These are phyloP conservation scores for Noctua comes DNA, from an alignment of 2,888 invertebrate genomes.

Conservation along the genomic window DNA sequence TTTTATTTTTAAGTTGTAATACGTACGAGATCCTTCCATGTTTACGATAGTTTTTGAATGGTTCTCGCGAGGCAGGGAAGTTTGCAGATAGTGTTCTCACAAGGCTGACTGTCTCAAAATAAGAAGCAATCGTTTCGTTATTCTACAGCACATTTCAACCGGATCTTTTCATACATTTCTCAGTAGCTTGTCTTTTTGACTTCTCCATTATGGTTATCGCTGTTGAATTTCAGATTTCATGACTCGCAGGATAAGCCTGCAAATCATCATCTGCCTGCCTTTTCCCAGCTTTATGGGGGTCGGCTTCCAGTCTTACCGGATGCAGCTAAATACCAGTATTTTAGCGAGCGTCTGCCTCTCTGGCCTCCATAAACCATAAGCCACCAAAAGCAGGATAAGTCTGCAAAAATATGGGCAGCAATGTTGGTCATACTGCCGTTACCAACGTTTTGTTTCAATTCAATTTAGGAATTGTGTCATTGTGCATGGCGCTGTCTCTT, in stretches of 20 bases:
- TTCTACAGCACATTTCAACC: neutral
- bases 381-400: no score
- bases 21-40: neutral
- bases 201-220: neutral
- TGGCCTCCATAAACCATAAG: neutral
- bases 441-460: no score
- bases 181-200: neutral
- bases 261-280: neutral
- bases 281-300: neutral
- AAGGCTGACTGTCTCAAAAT: neutral
- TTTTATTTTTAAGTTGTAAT: neutral
- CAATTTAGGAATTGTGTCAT: no score
- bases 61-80: neutral
- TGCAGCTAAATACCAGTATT: neutral
- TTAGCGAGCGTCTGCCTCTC: neutral
- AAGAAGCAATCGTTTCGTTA: neutral
- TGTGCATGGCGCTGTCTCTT: no score
- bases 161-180: neutral
- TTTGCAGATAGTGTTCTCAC: neutral
- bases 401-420: no score
- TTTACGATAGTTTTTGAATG: neutral
- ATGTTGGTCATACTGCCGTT: no score
- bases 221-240: neutral
- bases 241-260: neutral
- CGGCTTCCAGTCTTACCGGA: neutral